Evolutionary conservation across 2,113 vertebrate species (phyloP).

Genomic region (Lynx canadensis): DNA sequence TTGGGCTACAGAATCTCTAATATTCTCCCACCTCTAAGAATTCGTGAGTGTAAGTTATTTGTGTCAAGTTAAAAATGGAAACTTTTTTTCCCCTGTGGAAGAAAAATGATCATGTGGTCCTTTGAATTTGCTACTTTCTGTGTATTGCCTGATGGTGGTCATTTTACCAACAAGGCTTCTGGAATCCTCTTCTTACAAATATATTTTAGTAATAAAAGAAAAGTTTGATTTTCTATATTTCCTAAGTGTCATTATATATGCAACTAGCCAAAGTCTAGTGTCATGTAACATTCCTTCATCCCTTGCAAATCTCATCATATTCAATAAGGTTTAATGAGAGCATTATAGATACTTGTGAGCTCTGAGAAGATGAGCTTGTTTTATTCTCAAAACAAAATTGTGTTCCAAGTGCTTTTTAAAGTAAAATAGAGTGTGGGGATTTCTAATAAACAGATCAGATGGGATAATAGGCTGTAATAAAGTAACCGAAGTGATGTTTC

Average conservation of each 20-base stretch:
- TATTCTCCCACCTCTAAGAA: background rate
- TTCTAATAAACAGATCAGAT: background rate
- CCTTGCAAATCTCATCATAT: background rate
- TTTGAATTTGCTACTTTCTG: background rate
- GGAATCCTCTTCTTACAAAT: conserved; percentile 14
- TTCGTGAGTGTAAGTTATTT: background rate
- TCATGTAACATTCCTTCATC: background rate
- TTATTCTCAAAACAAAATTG: conserved; percentile 18
- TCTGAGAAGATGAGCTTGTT: background rate
- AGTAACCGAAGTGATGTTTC: background rate
- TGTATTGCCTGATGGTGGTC: background rate
- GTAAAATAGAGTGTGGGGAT: background rate
- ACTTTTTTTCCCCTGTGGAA: background rate
- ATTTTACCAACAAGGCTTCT: conserved; percentile 6
- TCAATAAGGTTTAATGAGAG: background rate
- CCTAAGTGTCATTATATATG: background rate
- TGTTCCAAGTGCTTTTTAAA: conserved; percentile 44
- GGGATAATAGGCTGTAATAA: background rate
- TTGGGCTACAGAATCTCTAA: background rate
- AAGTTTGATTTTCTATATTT: background rate
- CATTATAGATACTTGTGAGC: background rate
- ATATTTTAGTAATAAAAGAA: background rate
- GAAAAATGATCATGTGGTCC: background rate
- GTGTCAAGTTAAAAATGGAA: background rate
- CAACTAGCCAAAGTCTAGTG: background rate